Conservation (phyloP, 2,888 invertebrate species). For the Apoderus coryli region DNA sequence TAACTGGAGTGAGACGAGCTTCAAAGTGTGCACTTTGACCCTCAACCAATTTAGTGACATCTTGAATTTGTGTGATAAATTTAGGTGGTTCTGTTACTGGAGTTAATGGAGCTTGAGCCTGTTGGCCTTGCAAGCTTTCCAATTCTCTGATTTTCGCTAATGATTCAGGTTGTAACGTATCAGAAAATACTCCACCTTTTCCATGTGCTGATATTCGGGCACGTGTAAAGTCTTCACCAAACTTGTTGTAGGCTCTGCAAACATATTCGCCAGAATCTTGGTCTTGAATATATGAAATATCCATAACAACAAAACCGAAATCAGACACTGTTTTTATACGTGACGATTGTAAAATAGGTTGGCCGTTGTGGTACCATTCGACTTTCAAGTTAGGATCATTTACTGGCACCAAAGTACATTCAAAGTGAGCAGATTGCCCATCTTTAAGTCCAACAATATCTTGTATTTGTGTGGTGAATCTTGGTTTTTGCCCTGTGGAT, state of each 20-base stretch:
- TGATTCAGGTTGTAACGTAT: conserved; percentile 83
- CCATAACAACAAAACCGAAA: conserved; percentile 88
- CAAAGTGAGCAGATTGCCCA: conserved; percentile 88
- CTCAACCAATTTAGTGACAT: conserved; percentile 76
- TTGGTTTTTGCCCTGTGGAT: conserved; percentile 72
- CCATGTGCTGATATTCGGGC: conserved; percentile 76
- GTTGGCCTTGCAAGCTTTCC: conserved; percentile 57
- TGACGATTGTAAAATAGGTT: conserved; percentile 75
- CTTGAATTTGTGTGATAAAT: conserved; percentile 76
- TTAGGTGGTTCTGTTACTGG: conserved; percentile 72
- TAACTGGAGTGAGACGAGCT: conserved; percentile 82
- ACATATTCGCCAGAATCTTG: conserved; percentile 90
- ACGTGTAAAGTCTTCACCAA: conserved; percentile 76
- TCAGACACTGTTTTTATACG: conserved; percentile 89
- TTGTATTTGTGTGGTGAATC: conserved; percentile 77
- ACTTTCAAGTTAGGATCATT: conserved; percentile 88
- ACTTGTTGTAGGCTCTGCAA: conserved; percentile 83
- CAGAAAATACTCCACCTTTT: conserved; percentile 72
- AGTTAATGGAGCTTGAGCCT: conserved; percentile 46
- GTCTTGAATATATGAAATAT: conserved; percentile 85
- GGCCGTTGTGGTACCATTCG: conserved; percentile 94
- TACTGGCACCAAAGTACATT: conserved; percentile 85
- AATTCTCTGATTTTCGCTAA: conserved; percentile 76
- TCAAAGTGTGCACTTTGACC: conserved; percentile 92
- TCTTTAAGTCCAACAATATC: conserved; percentile 75